Evolutionary conservation across 2,888 invertebrate genomes (phyloP).

Genomic region (Nipponacmea schrenckii): DNA sequence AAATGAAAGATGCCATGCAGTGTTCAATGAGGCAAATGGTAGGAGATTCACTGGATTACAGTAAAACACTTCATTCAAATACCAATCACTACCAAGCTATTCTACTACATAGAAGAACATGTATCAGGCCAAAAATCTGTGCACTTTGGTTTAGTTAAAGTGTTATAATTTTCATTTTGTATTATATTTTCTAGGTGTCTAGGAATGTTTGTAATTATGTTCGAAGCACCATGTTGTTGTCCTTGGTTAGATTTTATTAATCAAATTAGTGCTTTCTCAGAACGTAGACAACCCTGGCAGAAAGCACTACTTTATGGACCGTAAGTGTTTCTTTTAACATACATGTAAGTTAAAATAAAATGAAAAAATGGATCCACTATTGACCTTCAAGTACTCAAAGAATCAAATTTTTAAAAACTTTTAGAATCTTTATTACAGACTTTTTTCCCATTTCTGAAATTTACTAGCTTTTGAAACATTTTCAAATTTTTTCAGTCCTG

Average conservation of each 20-base stretch:
- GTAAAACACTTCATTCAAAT: too few relatives aligned
- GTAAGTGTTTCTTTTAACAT: slow-evolving; percentile 73
- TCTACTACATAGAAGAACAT: too few relatives aligned
- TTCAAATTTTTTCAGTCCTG: slow-evolving; percentile 43
- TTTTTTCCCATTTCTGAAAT: too few relatives aligned
- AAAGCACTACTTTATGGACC: slow-evolving; percentile 85
- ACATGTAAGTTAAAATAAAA: neutral
- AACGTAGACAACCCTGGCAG: slow-evolving; percentile 88
- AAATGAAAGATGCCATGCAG: too few relatives aligned
- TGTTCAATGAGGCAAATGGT: too few relatives aligned
- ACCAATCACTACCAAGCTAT: too few relatives aligned
- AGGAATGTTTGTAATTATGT: slow-evolving; percentile 86
- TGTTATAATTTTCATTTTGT: too few relatives aligned
- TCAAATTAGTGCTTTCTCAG: slow-evolving; percentile 82
- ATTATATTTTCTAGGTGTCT: slow-evolving; percentile 72
- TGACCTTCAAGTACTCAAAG: neutral
- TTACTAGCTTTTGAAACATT: too few relatives aligned
- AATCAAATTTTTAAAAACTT: too few relatives aligned
- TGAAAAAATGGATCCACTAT: neutral
- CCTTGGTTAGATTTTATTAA: slow-evolving; percentile 95
- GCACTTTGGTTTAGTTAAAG: too few relatives aligned
- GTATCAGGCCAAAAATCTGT: neutral
- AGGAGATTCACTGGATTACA: too few relatives aligned
- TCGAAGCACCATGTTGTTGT: slow-evolving; percentile 98
- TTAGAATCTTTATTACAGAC: too few relatives aligned